Percentiles rank a stretch among this genome's conserved stretches.
phyloP scores from a whole-genome alignment of 1,140 invertebrate genomes.

The Trachelipus rathkii region DNA sequence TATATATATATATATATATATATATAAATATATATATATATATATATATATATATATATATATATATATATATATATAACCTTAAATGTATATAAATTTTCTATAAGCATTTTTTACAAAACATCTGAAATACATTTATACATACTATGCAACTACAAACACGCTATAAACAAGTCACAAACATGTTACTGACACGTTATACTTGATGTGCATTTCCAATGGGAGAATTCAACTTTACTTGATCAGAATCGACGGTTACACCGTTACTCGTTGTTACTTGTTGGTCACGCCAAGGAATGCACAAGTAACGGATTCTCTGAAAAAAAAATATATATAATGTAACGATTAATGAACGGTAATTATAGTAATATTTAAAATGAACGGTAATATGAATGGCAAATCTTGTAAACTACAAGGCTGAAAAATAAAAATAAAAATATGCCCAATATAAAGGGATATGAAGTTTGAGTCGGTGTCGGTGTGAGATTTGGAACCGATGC shows the following conservation, averaged over 20 bases:
- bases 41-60: conserved; percentile 15
- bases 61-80: conserved; percentile 4
- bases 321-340: neutral
- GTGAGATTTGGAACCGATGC: too few species aligned
- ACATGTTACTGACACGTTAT: neutral
- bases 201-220: conserved; percentile 4
- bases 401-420: too few species aligned
- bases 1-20: neutral
- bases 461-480: too few species aligned
- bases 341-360: too few species aligned
- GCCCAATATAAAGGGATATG: too few species aligned
- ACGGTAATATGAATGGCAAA: too few species aligned
- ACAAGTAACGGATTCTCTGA: neutral
- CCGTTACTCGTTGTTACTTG: neutral
- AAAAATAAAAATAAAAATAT: too few species aligned
- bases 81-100: too few species aligned
- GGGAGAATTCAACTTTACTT: neutral
- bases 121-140: neutral
- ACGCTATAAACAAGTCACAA: neutral
- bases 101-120: neutral
- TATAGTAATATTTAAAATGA: too few species aligned
- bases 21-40: conserved; percentile 8
- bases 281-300: conserved; percentile 1
- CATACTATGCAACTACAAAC: neutral
- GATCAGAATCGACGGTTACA: neutral